phyloP scores from a whole-genome alignment of 2,888 invertebrate genomes.

The Caenorhabditis panamensis region DNA sequence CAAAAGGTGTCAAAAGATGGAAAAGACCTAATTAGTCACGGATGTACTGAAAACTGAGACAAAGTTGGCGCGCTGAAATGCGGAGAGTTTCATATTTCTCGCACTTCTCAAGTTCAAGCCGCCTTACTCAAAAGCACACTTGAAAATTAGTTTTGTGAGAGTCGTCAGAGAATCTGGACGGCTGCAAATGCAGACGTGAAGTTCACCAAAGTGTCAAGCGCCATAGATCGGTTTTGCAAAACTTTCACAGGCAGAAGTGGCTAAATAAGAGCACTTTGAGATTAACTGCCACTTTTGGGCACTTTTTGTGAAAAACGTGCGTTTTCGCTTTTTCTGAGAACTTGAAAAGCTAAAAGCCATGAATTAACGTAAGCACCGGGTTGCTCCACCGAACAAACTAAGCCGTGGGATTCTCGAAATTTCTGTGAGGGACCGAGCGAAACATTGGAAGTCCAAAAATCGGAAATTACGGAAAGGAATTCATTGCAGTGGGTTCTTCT shows the following conservation, averaged over 20 bases:
- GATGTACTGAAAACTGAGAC: too few relatives aligned
- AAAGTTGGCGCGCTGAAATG: background rate
- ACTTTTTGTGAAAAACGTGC: background rate
- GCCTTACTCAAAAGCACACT: slow-evolving; percentile 13
- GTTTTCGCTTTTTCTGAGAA: background rate
- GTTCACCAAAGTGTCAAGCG: too few relatives aligned
- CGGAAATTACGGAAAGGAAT: background rate
- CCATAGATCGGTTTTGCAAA: slow-evolving; percentile 1
- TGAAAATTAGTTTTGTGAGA: background rate
- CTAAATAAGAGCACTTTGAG: background rate
- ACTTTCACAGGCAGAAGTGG: background rate
- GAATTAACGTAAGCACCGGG: background rate
- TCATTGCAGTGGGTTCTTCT: slow-evolving; percentile 89
- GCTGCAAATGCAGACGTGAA: too few relatives aligned
- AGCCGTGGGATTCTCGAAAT: background rate
- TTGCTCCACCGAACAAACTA: background rate
- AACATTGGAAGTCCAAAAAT: too few relatives aligned
- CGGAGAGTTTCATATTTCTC: background rate
- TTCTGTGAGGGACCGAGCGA: too few relatives aligned
- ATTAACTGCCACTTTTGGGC: slow-evolving; percentile 11
- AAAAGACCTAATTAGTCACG: background rate
- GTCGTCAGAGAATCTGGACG: background rate
- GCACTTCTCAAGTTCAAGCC: slow-evolving; percentile 1
- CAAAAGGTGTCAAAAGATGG: too few relatives aligned
- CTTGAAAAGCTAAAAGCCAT: background rate